phyloP scores from a whole-genome alignment of 1,140 invertebrate genomes.

The Drosophila nikananu region DNA sequence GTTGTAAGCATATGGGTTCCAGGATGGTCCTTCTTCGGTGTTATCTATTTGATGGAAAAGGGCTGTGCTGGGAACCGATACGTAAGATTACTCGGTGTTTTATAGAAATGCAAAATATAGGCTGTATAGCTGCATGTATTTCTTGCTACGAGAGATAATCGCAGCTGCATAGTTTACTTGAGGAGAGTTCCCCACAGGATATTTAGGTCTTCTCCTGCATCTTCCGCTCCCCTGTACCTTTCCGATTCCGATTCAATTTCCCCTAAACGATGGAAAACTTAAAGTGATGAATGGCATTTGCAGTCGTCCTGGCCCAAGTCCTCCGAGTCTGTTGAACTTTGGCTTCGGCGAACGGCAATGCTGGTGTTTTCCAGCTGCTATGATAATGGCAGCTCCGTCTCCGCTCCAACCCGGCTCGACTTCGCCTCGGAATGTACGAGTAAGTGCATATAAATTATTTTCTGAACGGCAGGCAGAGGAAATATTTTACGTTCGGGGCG shows the following conservation, averaged over 20 bases:
- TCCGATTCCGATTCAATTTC: constrained; percentile 34
- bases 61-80: neutral
- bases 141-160: neutral
- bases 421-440: constrained; percentile 9
- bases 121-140: neutral
- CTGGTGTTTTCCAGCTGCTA: constrained; percentile 3
- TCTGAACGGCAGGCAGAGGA: constrained; percentile 35
- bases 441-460: constrained; percentile 56
- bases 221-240: neutral
- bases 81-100: neutral
- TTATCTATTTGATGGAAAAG: neutral
- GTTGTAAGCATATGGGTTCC: constrained; percentile 23
- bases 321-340: constrained; percentile 46
- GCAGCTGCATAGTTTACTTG: neutral
- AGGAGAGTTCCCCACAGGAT: neutral
- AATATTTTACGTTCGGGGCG: constrained; percentile 38
- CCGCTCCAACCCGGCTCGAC: constrained; percentile 1
- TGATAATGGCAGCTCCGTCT: constrained; percentile 19
- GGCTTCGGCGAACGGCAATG: constrained; percentile 40
- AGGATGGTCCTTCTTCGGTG: neutral
- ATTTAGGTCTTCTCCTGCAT: neutral
- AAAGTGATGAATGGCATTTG: constrained; percentile 36
- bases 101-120: neutral
- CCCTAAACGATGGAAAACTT: constrained; percentile 16
- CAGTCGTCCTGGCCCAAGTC: constrained; percentile 9